Percentiles rank a stretch among this genome's conserved stretches.
Conservation (phyloP, 2,797 vertebrate genomes). For the Ispidina lecontei region DNA sequence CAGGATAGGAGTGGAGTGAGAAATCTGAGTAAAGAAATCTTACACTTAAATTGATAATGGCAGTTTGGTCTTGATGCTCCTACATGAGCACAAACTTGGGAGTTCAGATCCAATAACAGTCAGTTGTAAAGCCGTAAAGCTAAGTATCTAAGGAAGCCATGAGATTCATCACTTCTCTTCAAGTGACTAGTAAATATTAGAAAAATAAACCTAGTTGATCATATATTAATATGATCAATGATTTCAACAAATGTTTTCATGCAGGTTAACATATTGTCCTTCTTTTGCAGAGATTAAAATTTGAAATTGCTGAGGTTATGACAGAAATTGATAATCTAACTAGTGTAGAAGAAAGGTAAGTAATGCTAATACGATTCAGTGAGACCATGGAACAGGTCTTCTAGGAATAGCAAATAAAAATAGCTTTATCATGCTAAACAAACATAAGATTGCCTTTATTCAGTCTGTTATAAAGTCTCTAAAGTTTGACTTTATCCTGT, state of each 20-base stretch:
- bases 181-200: background rate
- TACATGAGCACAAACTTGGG: background rate
- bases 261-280: background rate
- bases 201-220: background rate
- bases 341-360: slow-evolving; percentile 92
- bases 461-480: background rate
- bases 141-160: background rate
- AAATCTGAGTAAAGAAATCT: background rate
- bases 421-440: background rate
- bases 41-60: background rate
- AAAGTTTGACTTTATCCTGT: background rate
- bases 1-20: background rate
- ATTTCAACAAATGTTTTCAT: background rate
- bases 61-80: background rate
- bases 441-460: background rate
- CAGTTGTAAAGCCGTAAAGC: background rate
- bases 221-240: background rate
- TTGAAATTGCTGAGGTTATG: slow-evolving; percentile 98
- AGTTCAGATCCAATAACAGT: background rate
- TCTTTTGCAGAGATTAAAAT: slow-evolving; percentile 90
- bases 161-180: background rate
- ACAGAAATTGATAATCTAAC: slow-evolving; percentile 97
- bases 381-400: background rate
- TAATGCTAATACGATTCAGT: background rate
- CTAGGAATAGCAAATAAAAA: background rate